These are phyloP conservation scores for Vespertilio murinus DNA, from an alignment of 2,797 vertebrate genomes.

Conservation along the genomic window DNA sequence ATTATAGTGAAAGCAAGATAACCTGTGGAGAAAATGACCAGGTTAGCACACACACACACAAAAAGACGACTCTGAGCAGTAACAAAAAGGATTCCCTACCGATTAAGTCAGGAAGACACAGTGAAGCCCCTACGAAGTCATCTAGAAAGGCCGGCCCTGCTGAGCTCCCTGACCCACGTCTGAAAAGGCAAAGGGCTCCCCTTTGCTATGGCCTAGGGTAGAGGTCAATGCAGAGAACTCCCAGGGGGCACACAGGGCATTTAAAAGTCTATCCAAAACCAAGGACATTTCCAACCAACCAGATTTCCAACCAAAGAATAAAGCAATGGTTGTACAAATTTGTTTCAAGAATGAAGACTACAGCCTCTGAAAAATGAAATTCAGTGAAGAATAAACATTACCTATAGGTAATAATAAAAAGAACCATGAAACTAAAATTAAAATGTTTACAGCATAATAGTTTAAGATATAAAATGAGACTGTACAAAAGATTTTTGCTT, in stretches of 20 bases:
- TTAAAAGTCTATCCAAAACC: not conserved
- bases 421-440: constrained; percentile 1
- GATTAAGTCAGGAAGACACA: not conserved
- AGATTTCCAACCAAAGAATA: constrained; percentile 7
- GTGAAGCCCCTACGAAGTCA: not conserved
- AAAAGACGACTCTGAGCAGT: not conserved
- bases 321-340: not conserved
- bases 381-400: constrained; percentile 8
- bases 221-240: not conserved
- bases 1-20: not conserved
- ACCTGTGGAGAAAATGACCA: not conserved
- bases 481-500: constrained; percentile 10
- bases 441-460: constrained; percentile 24
- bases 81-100: not conserved
- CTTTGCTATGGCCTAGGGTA: not conserved
- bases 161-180: not conserved
- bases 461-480: constrained; percentile 47
- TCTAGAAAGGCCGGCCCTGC: not conserved
- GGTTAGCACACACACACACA: not conserved
- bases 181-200: not conserved
- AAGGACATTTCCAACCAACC: not conserved
- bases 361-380: constrained; percentile 47
- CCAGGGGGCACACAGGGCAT: not conserved
- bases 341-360: constrained; percentile 14
- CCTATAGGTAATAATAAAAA: not conserved